A percentile compares a stretch with the other conserved stretches of the same genome.
phyloP scores from a whole-genome alignment of 2,797 vertebrate genomes.

The Clarias pachynema region DNA sequence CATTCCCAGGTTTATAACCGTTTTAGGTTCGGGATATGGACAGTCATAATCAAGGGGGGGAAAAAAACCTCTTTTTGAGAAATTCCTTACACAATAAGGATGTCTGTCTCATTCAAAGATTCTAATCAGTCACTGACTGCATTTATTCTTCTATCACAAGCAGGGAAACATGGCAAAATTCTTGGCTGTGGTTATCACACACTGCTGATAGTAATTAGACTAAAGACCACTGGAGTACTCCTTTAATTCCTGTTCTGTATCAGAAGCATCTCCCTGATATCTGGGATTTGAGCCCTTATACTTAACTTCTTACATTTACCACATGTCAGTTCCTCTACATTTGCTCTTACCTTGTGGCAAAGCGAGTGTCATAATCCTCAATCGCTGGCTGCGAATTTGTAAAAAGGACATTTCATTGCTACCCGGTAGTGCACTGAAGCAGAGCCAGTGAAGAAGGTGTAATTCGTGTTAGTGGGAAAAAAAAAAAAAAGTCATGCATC shows the following conservation, averaged over 20 bases:
- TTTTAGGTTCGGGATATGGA: neutral
- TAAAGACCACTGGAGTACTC: neutral
- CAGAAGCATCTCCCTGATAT: constrained; percentile 2
- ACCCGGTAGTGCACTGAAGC: constrained; percentile 20
- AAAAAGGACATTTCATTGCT: constrained; percentile 39
- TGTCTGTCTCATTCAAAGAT: neutral
- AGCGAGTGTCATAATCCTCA: constrained; percentile 91
- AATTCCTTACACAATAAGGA: neutral
- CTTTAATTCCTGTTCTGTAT: constrained; percentile 7
- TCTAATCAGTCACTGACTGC: neutral
- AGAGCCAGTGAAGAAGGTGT: constrained; percentile 1
- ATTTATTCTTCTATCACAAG: neutral
- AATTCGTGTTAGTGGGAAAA: constrained; percentile 16
- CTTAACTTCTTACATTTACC: constrained; percentile 14
- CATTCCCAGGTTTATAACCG: neutral
- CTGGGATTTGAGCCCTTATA: neutral
- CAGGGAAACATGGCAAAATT: neutral
- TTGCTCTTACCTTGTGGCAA: constrained; percentile 91
- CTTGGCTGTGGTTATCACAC: neutral
- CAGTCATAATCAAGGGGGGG: neutral
- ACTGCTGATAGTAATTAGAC: neutral
- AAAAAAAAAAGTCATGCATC: constrained; percentile 14
- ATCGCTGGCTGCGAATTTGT: constrained; percentile 80
- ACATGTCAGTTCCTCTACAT: constrained; percentile 48
- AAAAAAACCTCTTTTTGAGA: too few relatives aligned